Conservation (phyloP, 1,140 invertebrate species). For the Microplitis mediator region DNA sequence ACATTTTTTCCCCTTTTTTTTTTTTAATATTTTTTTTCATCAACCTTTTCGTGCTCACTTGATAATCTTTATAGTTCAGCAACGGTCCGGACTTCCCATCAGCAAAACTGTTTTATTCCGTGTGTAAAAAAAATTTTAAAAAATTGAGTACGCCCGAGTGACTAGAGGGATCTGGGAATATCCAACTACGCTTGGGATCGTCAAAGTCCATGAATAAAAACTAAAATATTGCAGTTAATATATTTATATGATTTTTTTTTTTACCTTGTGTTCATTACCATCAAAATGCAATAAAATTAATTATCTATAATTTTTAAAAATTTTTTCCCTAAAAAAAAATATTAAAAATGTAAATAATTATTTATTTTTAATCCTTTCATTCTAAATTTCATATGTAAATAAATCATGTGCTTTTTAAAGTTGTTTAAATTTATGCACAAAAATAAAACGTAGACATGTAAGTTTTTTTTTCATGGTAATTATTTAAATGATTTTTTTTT, state of each 20-base stretch:
- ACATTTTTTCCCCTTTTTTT: not conserved
- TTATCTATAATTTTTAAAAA: no score
- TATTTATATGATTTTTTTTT: not conserved
- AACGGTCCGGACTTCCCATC: not conserved
- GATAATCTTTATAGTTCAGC: not conserved
- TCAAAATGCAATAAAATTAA: no score
- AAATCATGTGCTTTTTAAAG: not conserved
- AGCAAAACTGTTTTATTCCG: not conserved
- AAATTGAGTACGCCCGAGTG: not conserved
- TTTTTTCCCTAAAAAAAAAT: no score
- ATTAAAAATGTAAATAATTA: not conserved
- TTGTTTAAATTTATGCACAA: not conserved
- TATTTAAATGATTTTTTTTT: no score
- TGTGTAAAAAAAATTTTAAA: not conserved
- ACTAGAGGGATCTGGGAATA: not conserved
- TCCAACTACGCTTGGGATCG: not conserved
- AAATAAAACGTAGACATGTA: not conserved
- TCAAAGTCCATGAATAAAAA: not conserved
- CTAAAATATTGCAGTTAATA: not conserved
- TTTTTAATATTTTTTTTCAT: not conserved
- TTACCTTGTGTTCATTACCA: not conserved
- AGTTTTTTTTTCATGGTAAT: no score
- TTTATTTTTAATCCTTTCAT: not conserved
- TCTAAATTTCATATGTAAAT: no score
- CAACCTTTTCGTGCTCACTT: not conserved